phyloP scores from a whole-genome alignment of 2,888 invertebrate species.

The Pristionchus entomophagus region DNA sequence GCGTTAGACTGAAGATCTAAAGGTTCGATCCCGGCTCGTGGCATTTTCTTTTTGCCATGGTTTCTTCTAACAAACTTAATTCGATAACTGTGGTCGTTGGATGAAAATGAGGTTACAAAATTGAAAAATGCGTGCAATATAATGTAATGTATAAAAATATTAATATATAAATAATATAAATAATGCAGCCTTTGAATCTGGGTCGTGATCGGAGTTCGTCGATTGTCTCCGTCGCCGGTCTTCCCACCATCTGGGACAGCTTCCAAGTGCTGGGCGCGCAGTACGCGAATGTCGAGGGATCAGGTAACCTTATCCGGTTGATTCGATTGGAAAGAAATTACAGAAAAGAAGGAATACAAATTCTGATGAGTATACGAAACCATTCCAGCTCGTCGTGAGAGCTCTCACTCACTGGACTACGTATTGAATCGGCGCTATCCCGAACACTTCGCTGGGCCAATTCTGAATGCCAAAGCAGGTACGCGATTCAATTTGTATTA shows the following conservation, averaged over 20 bases:
- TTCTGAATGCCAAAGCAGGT: neutral
- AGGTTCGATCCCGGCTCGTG: too few relatives aligned
- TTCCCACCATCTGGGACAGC: slow-evolving; percentile 74
- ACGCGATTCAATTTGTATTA: neutral
- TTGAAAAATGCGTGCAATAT: neutral
- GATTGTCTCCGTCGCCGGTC: slow-evolving; percentile 57
- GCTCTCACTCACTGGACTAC: slow-evolving; percentile 39
- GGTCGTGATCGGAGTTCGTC: slow-evolving; percentile 30
- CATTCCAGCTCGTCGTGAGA: slow-evolving; percentile 39
- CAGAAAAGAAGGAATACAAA: neutral
- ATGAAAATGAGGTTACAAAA: too few relatives aligned
- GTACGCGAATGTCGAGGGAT: slow-evolving; percentile 53
- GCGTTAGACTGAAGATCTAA: neutral
- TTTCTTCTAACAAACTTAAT: too few relatives aligned
- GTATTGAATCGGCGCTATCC: slow-evolving; percentile 30
- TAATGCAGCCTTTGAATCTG: too few relatives aligned
- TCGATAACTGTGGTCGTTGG: too few relatives aligned
- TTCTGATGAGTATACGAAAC: neutral
- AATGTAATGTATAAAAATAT: too few relatives aligned
- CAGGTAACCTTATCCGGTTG: neutral
- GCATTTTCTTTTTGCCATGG: too few relatives aligned
- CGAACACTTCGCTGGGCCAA: slow-evolving; percentile 31
- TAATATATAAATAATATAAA: too few relatives aligned
- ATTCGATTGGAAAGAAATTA: neutral
- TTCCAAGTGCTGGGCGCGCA: slow-evolving; percentile 70